phyloP scores from a whole-genome alignment of 2,888 invertebrate genomes.

The Augiades crinisus region DNA sequence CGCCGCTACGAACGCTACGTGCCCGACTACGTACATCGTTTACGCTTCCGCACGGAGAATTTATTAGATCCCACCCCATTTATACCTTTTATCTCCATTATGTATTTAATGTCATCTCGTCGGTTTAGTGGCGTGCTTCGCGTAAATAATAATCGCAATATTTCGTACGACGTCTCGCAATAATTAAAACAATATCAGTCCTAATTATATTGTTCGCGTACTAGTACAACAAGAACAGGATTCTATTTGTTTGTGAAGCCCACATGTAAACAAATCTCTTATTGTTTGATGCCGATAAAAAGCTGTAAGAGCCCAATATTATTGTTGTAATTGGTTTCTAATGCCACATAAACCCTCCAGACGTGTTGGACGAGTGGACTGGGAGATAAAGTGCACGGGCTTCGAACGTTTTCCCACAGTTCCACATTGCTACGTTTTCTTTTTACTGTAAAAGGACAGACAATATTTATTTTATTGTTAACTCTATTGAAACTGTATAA shows the following conservation, averaged over 20 bases:
- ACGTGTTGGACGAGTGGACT: constrained; percentile 77
- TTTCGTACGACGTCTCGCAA: not conserved
- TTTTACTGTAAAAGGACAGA: constrained; percentile 30
- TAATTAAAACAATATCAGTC: not conserved
- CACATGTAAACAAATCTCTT: constrained; percentile 6
- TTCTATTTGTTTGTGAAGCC: no score
- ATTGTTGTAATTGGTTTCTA: constrained; percentile 81
- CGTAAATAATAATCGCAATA: constrained; percentile 6
- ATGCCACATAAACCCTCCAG: constrained; percentile 80
- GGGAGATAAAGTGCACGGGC: constrained; percentile 72
- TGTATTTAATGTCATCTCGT: constrained; percentile 60
- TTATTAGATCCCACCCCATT: constrained; percentile 75
- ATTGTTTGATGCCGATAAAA: constrained; percentile 14
- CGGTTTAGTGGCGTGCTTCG: constrained; percentile 16
- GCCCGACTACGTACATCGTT: constrained; percentile 74
- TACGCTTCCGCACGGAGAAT: constrained; percentile 74
- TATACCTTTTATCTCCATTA: constrained; percentile 74
- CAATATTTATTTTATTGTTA: constrained; percentile 27
- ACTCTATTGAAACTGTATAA: constrained; percentile 25
- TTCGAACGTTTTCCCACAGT: constrained; percentile 39
- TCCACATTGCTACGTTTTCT: constrained; percentile 28
- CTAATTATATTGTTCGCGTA: no score
- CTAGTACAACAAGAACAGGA: no score
- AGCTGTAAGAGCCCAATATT: constrained; percentile 49
- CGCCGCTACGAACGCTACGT: constrained; percentile 62